These are phyloP conservation scores for Pterocles gutturalis DNA, from an alignment of 2,113 vertebrate species.

Conservation along the genomic window DNA sequence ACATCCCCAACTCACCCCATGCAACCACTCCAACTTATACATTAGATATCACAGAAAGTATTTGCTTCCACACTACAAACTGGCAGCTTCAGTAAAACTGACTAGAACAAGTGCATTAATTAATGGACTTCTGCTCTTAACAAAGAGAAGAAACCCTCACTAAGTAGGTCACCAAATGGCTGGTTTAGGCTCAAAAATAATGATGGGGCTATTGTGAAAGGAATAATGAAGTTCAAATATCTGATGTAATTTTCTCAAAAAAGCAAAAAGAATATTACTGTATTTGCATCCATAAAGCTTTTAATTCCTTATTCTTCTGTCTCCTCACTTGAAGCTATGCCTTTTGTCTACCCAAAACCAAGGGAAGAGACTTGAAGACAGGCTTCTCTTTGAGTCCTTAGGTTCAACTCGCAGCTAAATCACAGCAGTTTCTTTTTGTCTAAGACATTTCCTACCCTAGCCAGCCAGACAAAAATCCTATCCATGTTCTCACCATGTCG, in stretches of 20 bases:
- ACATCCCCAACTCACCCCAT: not conserved
- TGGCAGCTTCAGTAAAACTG: not conserved
- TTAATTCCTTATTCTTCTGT: not conserved
- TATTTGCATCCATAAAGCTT: not conserved
- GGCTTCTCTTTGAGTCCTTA: not conserved
- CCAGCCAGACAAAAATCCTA: not conserved
- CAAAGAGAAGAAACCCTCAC: not conserved
- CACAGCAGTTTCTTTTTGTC: not conserved
- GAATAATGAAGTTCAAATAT: not conserved
- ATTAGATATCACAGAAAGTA: not conserved
- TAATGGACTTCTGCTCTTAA: not conserved
- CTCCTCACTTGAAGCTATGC: not conserved
- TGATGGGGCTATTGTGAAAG: not conserved
- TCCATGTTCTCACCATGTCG: not conserved
- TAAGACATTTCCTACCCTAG: constrained; percentile 10
- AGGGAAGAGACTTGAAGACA: not conserved
- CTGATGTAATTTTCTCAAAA: not conserved
- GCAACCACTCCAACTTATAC: not conserved
- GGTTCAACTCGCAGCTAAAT: not conserved
- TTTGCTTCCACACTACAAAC: not conserved
- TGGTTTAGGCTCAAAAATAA: not conserved
- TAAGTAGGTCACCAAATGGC: not conserved
- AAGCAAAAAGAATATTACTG: not conserved
- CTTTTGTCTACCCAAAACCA: not conserved
- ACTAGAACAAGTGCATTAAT: not conserved